Evolutionary conservation across 2,797 vertebrate species (phyloP).

Genomic region (Cygnus olor): DNA sequence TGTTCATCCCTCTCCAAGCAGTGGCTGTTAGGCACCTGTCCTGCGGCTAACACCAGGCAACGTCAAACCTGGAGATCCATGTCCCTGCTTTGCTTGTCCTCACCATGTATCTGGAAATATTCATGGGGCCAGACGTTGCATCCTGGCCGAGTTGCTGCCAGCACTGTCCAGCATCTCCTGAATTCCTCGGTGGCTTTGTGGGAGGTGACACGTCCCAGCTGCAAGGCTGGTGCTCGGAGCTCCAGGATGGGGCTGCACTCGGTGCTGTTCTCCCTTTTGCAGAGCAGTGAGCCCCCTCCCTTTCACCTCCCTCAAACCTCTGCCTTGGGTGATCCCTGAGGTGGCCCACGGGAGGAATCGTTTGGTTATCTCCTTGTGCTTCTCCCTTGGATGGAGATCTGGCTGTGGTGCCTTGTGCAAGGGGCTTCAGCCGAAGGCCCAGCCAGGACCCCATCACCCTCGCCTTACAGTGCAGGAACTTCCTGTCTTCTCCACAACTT

Average conservation of each 20-base stretch:
- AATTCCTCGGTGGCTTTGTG: too few species aligned
- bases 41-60: too few species aligned
- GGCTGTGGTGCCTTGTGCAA: fast-evolving
- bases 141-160: background rate
- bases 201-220: too few species aligned
- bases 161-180: too few species aligned
- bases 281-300: background rate
- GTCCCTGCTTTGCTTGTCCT: background rate
- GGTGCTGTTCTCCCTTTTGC: background rate
- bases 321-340: background rate
- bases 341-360: background rate
- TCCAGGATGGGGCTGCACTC: background rate
- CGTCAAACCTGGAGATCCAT: background rate
- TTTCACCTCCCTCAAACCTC: background rate
- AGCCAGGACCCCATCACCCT: background rate
- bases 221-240: too few species aligned
- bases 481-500: background rate
- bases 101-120: background rate
- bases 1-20: background rate
- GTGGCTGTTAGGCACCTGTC: background rate
- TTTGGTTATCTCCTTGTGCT: background rate
- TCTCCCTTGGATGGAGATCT: background rate
- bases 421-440: background rate
- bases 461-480: background rate
- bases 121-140: too few species aligned